Conservation (phyloP, 2,888 invertebrate species). For the Pollenia labialis region DNA sequence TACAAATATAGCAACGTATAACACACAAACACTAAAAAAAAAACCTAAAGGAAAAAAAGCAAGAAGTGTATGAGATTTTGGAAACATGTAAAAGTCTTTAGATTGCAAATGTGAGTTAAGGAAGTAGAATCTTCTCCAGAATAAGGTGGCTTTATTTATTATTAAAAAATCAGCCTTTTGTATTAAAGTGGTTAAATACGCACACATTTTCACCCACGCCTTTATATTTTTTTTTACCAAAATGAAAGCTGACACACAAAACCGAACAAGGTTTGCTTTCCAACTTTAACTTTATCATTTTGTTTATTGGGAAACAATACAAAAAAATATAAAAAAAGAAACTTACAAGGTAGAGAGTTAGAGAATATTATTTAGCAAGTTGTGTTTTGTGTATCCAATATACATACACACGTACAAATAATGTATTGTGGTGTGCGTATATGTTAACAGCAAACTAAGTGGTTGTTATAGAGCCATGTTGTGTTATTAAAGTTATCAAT, state of each 20-base stretch:
- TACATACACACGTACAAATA: too few species aligned
- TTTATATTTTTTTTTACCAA: background rate
- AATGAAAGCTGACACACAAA: too few species aligned
- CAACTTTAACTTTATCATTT: constrained; percentile 1
- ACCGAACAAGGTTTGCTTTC: background rate
- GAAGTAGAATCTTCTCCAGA: background rate
- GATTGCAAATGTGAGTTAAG: background rate
- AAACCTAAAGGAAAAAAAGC: background rate
- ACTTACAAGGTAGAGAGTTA: background rate
- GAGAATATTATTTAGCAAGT: constrained; percentile 3
- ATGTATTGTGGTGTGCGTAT: background rate
- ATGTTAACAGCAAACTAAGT: constrained; percentile 30
- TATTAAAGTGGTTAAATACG: background rate
- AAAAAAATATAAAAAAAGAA: background rate
- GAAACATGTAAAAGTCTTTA: too few species aligned
- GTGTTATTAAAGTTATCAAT: constrained; percentile 20
- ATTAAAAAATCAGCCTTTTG: background rate
- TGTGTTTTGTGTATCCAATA: background rate
- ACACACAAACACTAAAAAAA: background rate
- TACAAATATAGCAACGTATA: background rate
- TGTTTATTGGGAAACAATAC: constrained; percentile 11
- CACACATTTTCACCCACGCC: background rate
- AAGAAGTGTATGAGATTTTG: too few species aligned
- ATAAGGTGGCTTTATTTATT: constrained; percentile 11
- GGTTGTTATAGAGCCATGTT: constrained; percentile 13